These are phyloP conservation scores for Drosophila seguyi DNA, from an alignment of 1,140 invertebrate genomes.

Conservation along the genomic window DNA sequence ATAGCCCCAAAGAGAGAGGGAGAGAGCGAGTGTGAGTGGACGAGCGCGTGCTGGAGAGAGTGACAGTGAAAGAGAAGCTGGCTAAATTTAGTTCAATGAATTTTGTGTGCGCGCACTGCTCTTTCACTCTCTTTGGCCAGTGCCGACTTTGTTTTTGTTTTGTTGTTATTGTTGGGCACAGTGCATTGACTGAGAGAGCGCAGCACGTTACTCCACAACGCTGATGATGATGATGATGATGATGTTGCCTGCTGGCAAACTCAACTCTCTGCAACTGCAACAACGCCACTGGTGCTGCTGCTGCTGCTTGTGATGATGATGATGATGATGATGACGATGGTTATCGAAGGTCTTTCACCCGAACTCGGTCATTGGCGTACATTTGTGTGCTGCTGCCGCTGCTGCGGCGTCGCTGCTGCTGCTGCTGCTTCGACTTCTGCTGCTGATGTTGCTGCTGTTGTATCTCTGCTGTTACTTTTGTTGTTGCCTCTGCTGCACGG, in stretches of 20 bases:
- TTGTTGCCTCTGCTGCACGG: constrained; percentile 44
- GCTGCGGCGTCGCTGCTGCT: constrained; percentile 23
- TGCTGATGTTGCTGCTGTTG: constrained; percentile 47
- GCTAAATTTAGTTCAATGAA: constrained; percentile 81
- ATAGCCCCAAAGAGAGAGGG: constrained; percentile 8
- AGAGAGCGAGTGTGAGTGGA: constrained; percentile 1
- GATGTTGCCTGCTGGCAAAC: constrained; percentile 48
- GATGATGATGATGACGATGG: constrained; percentile 84
- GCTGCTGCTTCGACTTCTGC: constrained; percentile 30
- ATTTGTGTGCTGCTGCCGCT: constrained; percentile 76
- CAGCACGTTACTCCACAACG: constrained; percentile 47
- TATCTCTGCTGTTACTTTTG: constrained; percentile 38
- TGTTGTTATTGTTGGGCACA: constrained; percentile 69
- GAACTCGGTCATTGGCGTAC: constrained; percentile 85
- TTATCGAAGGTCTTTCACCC: constrained; percentile 85
- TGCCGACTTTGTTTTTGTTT: constrained; percentile 71
- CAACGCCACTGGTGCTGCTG: constrained; percentile 61
- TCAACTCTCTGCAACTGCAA: constrained; percentile 69
- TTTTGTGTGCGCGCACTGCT: constrained; percentile 38
- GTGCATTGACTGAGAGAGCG: constrained; percentile 74
- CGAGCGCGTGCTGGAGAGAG: constrained; percentile 22
- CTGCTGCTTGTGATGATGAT: constrained; percentile 64
- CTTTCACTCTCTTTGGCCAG: constrained; percentile 37
- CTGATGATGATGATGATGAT: constrained; percentile 77
- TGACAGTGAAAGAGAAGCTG: constrained; percentile 38